Evolutionary conservation across 2,113 vertebrate species (phyloP), one percentile per base, ranked within the genome.

Genomic region (human (Homo sapiens)): DNA sequence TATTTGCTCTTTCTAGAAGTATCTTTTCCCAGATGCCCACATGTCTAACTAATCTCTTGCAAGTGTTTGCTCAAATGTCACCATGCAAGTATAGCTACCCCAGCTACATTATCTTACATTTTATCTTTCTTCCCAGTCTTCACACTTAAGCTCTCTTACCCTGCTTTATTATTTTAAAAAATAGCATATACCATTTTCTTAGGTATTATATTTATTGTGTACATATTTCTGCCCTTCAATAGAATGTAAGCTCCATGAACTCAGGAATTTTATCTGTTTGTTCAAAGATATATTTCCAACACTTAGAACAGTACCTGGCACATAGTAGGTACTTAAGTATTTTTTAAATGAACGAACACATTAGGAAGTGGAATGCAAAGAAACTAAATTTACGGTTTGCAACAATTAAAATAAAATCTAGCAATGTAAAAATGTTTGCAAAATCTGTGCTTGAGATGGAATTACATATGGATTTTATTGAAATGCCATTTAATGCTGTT

Each of bases 381-480:
- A 3, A 80, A 93, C 40, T 48, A 72, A 70, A 89, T 40, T 66
- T 96, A 61, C n/a, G 20, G 11, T 72, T 93, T 85, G 43, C 25
- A 73, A 18, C 91, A 11, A 48, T 40, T 89, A n/a, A 6, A 93
- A 30, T 75, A 30, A 90, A 84, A 76, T 89, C 52, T 43, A 86
- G 52, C 38, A 61, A 78, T 79, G 27, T 66, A 55, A 70, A 93
- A 92, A 92, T 40, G 40, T 70, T 66, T 90, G 25, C 25, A 84
- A 79, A 57, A 55, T 35, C 32, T 96, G 20, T 80, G 52, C 9
- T 68, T 61, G 10, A 35, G 5, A 20, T 88, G 14, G 35, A 68
- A 59, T 80, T 85, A 76, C 55, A n/a, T 30, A 72, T 78, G 12
- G 18, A 89, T 66, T 96, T 68, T 96, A 61, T 88, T 82, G 85